phyloP scores from a whole-genome alignment of 2,888 invertebrate genomes.

The Lithodes maja region DNA sequence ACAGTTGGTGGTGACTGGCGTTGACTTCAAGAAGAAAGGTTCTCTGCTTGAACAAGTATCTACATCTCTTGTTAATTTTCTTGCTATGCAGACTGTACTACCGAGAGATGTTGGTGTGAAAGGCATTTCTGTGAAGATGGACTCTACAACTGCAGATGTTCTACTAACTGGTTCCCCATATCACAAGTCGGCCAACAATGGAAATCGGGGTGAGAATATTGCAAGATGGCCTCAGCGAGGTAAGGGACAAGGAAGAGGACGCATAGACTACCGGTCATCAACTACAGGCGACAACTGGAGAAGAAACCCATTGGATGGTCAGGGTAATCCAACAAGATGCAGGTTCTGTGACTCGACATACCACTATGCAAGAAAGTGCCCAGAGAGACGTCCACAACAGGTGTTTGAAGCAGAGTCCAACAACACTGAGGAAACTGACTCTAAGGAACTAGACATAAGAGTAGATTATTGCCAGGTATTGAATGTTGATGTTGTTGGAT shows the following conservation, averaged over 20 bases:
- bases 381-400: not conserved
- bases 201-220: not conserved
- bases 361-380: not conserved
- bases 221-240: not conserved
- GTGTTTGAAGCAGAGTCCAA: not conserved
- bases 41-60: constrained; percentile 4
- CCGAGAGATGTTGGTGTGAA: not conserved
- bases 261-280: not conserved
- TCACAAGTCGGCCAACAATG: not conserved
- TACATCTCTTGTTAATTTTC: not conserved
- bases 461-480: not conserved
- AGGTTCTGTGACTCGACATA: not conserved
- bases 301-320: not conserved
- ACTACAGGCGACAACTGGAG: constrained; percentile 8
- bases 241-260: constrained; percentile 10
- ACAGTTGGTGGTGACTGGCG: not conserved
- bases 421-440: not conserved
- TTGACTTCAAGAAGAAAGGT: constrained; percentile 7
- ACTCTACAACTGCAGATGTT: not conserved
- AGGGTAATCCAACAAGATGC: constrained; percentile 1
- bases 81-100: not conserved
- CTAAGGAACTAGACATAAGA: not conserved
- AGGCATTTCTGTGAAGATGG: not conserved
- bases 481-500: not conserved
- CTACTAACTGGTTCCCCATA: not conserved